Conservation (phyloP, 2,113 vertebrate species). For the Pygoscelis adeliae region DNA sequence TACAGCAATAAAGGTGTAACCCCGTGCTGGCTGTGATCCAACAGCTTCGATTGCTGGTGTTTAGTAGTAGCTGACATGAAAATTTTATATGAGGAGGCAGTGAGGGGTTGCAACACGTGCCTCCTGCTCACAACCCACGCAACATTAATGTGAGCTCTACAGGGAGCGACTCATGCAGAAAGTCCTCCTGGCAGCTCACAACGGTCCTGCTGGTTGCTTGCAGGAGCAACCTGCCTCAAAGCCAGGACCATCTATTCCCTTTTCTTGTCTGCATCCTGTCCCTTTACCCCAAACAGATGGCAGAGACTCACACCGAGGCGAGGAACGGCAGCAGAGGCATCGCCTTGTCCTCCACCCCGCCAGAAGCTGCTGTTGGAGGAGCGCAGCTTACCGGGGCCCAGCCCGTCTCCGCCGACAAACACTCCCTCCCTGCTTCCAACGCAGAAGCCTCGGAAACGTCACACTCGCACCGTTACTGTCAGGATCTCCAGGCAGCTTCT, state of each 20-base stretch:
- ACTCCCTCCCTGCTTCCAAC: accelerated
- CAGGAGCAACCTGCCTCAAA: background rate
- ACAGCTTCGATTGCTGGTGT: background rate
- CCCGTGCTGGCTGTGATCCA: background rate
- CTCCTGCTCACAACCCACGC: background rate
- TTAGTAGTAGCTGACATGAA: background rate
- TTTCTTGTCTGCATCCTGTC: background rate
- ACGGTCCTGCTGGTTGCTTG: background rate
- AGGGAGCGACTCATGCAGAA: background rate
- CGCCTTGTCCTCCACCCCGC: accelerated
- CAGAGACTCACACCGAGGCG: background rate
- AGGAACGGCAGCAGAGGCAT: background rate
- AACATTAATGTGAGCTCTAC: background rate
- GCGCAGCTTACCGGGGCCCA: background rate
- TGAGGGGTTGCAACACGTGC: accelerated
- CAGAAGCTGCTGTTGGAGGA: background rate
- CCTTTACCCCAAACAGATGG: background rate
- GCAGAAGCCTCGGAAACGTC: accelerated
- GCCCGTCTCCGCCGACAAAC: background rate
- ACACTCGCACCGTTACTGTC: accelerated
- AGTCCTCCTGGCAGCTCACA: background rate
- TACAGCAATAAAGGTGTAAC: background rate
- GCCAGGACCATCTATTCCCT: background rate
- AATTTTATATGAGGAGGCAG: background rate
- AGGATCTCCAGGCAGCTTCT: background rate